Base-by-base conservation (phyloP, 2,888 invertebrate species). In the Myopa testacea region DNA sequence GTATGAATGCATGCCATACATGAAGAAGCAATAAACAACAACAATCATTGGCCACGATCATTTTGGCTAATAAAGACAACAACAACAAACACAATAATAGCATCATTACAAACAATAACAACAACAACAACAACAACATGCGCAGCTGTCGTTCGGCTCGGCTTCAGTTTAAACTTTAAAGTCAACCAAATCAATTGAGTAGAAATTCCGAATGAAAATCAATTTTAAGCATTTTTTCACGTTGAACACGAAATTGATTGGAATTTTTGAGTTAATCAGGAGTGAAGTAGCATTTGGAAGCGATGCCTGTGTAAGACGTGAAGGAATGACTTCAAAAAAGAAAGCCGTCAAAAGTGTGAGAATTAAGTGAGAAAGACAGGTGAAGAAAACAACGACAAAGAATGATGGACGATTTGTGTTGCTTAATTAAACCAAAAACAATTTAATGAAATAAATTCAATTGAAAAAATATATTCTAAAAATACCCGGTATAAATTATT, bases 201-300 rank as follows among this genome's bases (percentile, higher is more conserved):
- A 79, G 80, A 75, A 60, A 79, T 80, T 77, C 76, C 78, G 58
- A 45, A 26, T 45, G 58, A 79, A 81, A 81, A 80, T 81, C 79
- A 81, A 80, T 81, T 82, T 81, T 78, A 70, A 80, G 78, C 80
- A 83, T 83, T 82, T 78, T 78, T 82, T 79, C 83, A 82, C 83
- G 82, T 81, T 82, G 82, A 81, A 80, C 80, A 82, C 81, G 80
- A 81, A 83, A 83, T 82, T 82, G 83, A 83, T 82, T 82, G 83
- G 82, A 82, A 83, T 82, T 82, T 81, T 79, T 75, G 80, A 83
- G 82, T 83, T 82, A 82, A 83, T 83, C 81, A 83, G 80, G 81
- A 81, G 80, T 80, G 82, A 81, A 80, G 79, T 81, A 79, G 80
- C 78, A 80, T 78, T 78, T 79, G 78, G 71, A 68, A 69, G 38